These are phyloP conservation scores for Saccopteryx leptura DNA, from an alignment of 2,113 vertebrate genomes.

Conservation along the genomic window DNA sequence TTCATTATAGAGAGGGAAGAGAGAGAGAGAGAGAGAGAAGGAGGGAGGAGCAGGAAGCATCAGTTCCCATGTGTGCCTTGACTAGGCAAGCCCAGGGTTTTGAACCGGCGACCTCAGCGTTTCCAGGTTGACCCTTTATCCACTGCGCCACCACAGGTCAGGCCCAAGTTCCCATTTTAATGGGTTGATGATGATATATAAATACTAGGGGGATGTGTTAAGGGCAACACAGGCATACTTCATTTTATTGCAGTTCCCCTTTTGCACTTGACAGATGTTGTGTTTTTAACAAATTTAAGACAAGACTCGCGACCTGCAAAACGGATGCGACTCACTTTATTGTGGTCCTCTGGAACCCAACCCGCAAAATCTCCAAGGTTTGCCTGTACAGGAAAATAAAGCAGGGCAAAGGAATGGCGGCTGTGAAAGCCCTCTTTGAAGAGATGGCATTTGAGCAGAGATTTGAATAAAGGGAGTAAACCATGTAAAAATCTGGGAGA, in stretches of 20 bases:
- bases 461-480: not conserved
- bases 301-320: not conserved
- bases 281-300: not conserved
- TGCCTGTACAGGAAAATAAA: not conserved
- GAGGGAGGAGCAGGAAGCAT: too few species aligned
- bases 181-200: not conserved
- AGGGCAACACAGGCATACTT: not conserved
- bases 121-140: too few species aligned
- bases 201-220: not conserved
- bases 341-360: not conserved
- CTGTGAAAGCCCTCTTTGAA: constrained; percentile 14
- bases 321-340: not conserved
- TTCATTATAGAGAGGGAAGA: too few species aligned
- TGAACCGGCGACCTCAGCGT: too few species aligned
- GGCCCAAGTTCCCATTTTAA: not conserved
- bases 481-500: not conserved
- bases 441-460: constrained; percentile 1
- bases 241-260: not conserved
- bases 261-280: not conserved
- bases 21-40: too few species aligned
- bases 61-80: too few species aligned
- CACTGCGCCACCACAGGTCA: too few species aligned
- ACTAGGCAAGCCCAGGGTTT: too few species aligned
- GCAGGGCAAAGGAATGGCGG: not conserved
- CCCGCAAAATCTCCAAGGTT: not conserved